phyloP scores from a whole-genome alignment of 2,888 invertebrate genomes.

The Micoletzkya japonica region DNA sequence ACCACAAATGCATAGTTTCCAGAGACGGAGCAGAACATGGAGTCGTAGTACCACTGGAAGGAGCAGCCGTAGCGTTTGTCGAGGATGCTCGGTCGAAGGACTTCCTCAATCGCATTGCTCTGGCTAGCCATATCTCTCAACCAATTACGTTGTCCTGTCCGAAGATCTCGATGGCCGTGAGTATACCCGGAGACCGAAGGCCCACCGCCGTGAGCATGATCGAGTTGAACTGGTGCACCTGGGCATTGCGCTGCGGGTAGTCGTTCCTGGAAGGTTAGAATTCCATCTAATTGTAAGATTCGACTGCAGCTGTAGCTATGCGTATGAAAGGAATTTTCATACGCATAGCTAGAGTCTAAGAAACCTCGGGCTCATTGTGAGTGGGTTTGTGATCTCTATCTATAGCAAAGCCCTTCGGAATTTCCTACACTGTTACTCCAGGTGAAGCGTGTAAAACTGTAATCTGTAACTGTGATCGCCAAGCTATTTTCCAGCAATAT shows the following conservation, averaged over 20 bases:
- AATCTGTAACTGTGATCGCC: too few relatives aligned
- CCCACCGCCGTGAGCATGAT: background rate
- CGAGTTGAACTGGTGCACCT: constrained; percentile 5
- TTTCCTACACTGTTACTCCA: too few relatives aligned
- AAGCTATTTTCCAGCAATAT: too few relatives aligned
- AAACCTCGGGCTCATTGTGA: too few relatives aligned
- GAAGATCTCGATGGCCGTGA: background rate
- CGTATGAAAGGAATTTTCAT: too few relatives aligned
- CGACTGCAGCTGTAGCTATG: too few relatives aligned
- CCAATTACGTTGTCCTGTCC: constrained; percentile 7
- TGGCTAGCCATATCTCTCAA: background rate
- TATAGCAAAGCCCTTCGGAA: too few relatives aligned
- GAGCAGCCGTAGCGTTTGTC: constrained; percentile 12
- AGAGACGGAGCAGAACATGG: constrained; percentile 4
- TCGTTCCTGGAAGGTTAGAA: constrained; percentile 4
- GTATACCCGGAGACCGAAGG: background rate
- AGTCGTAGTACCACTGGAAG: constrained; percentile 15
- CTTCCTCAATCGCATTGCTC: background rate
- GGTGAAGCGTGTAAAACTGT: too few relatives aligned
- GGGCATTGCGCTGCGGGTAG: constrained; percentile 1
- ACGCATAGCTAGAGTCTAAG: too few relatives aligned
- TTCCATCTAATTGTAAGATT: background rate
- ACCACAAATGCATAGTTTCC: constrained; percentile 17
- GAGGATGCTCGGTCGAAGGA: constrained; percentile 8
- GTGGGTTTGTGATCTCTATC: too few relatives aligned